Evolutionary conservation across 2,888 invertebrate genomes (phyloP).

Genomic region (Chymomyza fuscimana): DNA sequence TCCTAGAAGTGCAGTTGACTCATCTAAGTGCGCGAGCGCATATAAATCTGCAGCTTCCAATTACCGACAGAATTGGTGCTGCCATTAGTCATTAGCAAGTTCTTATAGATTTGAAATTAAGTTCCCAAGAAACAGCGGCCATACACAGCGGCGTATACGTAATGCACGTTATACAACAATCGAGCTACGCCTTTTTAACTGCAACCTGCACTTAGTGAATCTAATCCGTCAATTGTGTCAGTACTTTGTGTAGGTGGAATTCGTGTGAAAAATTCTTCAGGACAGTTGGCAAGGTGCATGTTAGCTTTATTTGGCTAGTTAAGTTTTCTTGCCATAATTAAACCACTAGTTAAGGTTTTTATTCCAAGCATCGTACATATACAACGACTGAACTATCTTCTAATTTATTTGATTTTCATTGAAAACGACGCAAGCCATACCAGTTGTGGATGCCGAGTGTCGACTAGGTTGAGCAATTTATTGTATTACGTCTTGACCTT

Average conservation of each 20-base stretch:
- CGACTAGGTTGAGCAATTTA: not conserved
- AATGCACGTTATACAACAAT: not conserved
- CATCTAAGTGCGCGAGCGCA: slow-evolving; percentile 35
- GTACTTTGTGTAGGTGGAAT: slow-evolving; percentile 34
- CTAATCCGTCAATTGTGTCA: slow-evolving; percentile 7
- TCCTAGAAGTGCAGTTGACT: slow-evolving; percentile 53
- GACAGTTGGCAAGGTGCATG: too few species aligned
- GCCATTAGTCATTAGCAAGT: slow-evolving; percentile 55
- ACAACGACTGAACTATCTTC: slow-evolving; percentile 11
- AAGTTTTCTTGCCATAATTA: not conserved
- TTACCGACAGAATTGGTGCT: slow-evolving; percentile 34
- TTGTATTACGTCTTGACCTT: slow-evolving; percentile 57
- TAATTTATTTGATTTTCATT: slow-evolving; percentile 45
- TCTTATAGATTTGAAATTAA: not conserved
- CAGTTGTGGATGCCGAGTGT: not conserved
- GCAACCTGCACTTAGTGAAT: not conserved
- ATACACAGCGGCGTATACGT: slow-evolving; percentile 35
- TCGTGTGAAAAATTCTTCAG: slow-evolving; percentile 50
- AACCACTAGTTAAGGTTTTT: not conserved
- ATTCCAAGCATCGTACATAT: not conserved
- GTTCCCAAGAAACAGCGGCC: slow-evolving; percentile 9
- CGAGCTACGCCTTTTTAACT: not conserved
- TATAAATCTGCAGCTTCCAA: slow-evolving; percentile 64
- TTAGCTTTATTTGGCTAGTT: not conserved
- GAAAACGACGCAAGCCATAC: slow-evolving; percentile 38